Conservation (phyloP, 23 tunicate species). For the Botrylloides violaceus region DNA sequence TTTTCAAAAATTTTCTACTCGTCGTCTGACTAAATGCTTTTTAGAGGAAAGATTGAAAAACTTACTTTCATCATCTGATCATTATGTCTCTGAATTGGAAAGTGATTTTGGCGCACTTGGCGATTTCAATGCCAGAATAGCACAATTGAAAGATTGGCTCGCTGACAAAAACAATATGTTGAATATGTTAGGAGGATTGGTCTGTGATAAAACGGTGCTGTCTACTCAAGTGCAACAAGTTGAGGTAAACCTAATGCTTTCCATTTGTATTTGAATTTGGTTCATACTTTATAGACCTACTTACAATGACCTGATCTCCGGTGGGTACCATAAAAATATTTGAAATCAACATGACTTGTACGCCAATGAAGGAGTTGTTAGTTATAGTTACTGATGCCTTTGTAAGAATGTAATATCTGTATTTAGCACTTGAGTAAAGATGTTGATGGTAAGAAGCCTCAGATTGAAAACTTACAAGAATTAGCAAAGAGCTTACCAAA, state of each 20-base stretch:
- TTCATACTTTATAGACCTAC: too few species aligned
- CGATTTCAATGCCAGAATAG: slow-evolving; percentile 15
- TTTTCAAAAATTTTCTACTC: not conserved
- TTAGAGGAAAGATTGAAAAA: slow-evolving; percentile 36
- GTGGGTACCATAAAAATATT: too few species aligned
- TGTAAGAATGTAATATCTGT: too few species aligned
- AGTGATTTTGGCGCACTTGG: slow-evolving; percentile 20
- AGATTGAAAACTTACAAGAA: slow-evolving; percentile 1
- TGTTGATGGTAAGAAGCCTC: slow-evolving; percentile 14
- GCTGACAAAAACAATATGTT: slow-evolving; percentile 36
- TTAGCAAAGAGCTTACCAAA: slow-evolving; percentile 2
- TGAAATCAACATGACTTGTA: too few species aligned
- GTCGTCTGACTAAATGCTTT: not conserved
- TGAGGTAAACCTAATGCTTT: too few species aligned
- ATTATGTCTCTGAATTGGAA: slow-evolving; percentile 15
- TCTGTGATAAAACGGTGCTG: slow-evolving; percentile 16
- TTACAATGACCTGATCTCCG: too few species aligned
- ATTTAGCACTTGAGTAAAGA: slow-evolving; percentile 15
- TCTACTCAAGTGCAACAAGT: slow-evolving; percentile 26
- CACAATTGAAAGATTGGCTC: slow-evolving; percentile 42
- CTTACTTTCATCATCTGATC: slow-evolving; percentile 12
- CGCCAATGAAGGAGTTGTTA: too few species aligned
- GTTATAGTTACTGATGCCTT: too few species aligned
- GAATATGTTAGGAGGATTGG: slow-evolving; percentile 27
- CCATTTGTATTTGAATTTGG: too few species aligned